These are phyloP conservation scores for Chionoecetes opilio DNA, from an alignment of 1,140 invertebrate species.

Conservation along the genomic window DNA sequence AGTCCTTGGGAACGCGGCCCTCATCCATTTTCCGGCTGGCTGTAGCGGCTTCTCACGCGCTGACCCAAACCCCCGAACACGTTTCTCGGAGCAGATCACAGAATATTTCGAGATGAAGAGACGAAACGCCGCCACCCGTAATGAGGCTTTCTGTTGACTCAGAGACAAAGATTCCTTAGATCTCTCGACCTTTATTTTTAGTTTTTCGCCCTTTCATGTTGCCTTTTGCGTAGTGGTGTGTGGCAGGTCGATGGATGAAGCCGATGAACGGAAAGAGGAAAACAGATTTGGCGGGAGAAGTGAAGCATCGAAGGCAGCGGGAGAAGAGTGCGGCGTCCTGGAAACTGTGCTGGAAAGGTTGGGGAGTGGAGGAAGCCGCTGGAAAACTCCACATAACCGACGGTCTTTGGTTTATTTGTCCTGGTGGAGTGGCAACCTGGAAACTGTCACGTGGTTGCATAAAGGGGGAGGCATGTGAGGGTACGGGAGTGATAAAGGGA, in stretches of 20 bases:
- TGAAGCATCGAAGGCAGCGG: conserved; percentile 5
- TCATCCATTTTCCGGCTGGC: conserved; percentile 57
- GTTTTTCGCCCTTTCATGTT: not conserved
- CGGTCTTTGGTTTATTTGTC: too few relatives aligned
- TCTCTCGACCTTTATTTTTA: not conserved
- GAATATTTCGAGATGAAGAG: conserved; percentile 40
- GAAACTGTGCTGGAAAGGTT: conserved; percentile 3
- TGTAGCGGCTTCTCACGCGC: conserved; percentile 3
- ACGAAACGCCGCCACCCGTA: not conserved
- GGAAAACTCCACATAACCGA: too few relatives aligned
- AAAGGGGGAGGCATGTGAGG: too few relatives aligned
- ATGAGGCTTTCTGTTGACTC: conserved; percentile 22
- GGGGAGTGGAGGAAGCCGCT: not conserved
- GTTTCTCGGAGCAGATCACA: conserved; percentile 17
- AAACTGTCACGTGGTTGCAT: too few relatives aligned
- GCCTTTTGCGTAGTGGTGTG: too few relatives aligned
- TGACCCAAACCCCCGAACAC: conserved; percentile 37
- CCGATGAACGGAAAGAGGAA: not conserved
- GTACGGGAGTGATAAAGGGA: too few relatives aligned
- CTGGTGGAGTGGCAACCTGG: too few relatives aligned
- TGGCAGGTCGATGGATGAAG: too few relatives aligned
- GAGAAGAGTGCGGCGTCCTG: conserved; percentile 34
- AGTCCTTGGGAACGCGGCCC: conserved; percentile 35
- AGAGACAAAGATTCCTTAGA: conserved; percentile 1
- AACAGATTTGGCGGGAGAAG: conserved; percentile 40